Evolutionary conservation across 2,113 vertebrate genomes (phyloP), one percentile per base, ranked within the genome.

Genomic region (Pseudois nayaur): DNA sequence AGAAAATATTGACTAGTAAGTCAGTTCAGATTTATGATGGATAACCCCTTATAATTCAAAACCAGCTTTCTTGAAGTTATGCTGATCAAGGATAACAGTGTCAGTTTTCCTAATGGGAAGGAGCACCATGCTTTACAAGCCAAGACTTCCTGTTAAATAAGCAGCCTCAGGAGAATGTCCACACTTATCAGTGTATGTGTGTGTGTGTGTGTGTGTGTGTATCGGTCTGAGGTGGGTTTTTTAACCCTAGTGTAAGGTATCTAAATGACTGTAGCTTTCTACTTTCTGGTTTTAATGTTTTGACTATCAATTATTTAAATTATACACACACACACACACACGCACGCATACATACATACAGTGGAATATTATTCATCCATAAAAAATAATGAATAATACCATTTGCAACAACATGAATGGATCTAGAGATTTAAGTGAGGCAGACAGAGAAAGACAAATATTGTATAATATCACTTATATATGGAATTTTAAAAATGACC

Each of bases 31-130:
- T 74, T 97, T 87, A 89, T 95, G 60, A 17, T 60, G 15, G 52
- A 57, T 60, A 97, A 95, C 60, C 33, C 6, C 36, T 95, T 12
- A 90, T 97, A 95, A 98, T 97, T 79, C 67, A 92, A 91, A 96
- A 78, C 43, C 94, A 33, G 81, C 89, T 91, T 64, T 31, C 10
- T 86, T 87, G 79, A 94, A 97, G 96, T 91, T 88, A 67, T 59
- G 11, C 89, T 95, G 94, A 96, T 95, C 84, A 95, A 89, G 76
- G 95, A 85, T 78, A 78, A 60, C n/a, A 89, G 27, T 78, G 59
- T 95, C 29, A 40, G 31, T 88, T 94, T 96, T 97, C n/a, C 71
- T 89, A 55, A 45, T 29, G 54, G 23, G 33, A 94, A 87, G 29
- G 13, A 60, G n/a, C 1, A 5, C 2, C 21, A 59, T 93, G 59